Percentiles rank a stretch among this genome's conserved stretches.
phyloP scores from a whole-genome alignment of 2,888 invertebrate species.

The Philonicus albiceps region DNA sequence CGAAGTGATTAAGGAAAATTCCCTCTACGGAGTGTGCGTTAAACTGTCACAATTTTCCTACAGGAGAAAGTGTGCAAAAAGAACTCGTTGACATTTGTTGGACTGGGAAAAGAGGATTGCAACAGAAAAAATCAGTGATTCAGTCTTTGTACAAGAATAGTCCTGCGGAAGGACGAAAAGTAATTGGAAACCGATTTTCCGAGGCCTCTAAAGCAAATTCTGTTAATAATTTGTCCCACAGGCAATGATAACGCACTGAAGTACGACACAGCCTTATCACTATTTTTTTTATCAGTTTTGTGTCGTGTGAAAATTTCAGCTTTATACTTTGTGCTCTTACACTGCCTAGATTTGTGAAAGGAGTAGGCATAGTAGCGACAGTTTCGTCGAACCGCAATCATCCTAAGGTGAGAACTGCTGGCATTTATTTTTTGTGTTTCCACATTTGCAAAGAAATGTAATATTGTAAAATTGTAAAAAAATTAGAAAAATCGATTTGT shows the following conservation, averaged over 20 bases:
- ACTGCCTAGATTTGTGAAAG: neutral
- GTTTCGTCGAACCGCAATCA: neutral
- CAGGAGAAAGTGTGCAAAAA: neutral
- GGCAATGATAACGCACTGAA: neutral
- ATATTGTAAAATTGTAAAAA: neutral
- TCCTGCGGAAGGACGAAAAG: neutral
- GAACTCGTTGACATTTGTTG: neutral
- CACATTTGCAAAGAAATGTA: neutral
- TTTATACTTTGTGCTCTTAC: neutral
- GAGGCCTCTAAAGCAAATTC: neutral
- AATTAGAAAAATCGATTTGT: neutral
- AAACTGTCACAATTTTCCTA: neutral
- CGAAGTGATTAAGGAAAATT: neutral
- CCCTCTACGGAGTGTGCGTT: conserved; percentile 29
- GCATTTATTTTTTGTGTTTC: neutral
- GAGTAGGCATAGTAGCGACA: neutral
- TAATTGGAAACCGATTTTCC: neutral
- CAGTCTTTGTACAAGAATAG: neutral
- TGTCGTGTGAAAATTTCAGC: neutral
- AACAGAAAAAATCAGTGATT: neutral
- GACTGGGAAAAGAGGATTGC: neutral
- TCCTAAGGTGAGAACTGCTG: neutral
- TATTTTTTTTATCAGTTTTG: neutral
- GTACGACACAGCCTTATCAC: neutral
- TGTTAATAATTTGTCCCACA: neutral